Evolutionary conservation across 1,140 invertebrate species (phyloP).

Genomic region (Euwallacea fornicatus): DNA sequence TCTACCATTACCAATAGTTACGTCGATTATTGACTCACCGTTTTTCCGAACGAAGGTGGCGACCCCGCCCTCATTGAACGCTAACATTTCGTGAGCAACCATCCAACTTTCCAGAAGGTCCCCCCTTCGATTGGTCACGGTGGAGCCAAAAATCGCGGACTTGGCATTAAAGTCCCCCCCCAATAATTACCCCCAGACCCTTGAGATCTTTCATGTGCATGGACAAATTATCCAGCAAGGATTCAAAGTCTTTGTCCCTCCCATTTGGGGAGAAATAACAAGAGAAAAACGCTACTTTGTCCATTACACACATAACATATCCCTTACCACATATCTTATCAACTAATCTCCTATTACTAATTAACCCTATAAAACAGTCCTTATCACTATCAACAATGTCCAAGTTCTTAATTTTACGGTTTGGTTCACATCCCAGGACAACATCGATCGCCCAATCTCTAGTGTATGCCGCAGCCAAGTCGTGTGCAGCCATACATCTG

Average conservation of each 20-base stretch:
- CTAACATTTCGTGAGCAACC: not conserved
- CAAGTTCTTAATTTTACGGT: no score
- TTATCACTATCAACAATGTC: no score
- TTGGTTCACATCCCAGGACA: not conserved
- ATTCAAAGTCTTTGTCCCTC: not conserved
- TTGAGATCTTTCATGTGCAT: not conserved
- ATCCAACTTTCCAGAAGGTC: not conserved
- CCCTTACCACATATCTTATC: no score
- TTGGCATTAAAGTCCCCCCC: not conserved
- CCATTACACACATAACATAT: no score
- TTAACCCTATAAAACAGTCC: not conserved
- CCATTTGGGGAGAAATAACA: not conserved
- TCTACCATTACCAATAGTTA: not conserved
- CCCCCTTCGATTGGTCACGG: no score
- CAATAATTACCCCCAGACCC: not conserved
- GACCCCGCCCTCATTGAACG: not conserved
- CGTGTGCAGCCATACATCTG: not conserved
- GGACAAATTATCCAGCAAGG: not conserved
- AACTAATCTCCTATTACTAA: not conserved
- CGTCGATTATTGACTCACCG: not conserved
- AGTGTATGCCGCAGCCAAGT: not conserved
- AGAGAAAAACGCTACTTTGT: no score
- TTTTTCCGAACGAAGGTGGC: no score
- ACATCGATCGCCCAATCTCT: not conserved
- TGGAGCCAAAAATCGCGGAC: not conserved